Conservation (phyloP, 35 echinoderm and acorn worm genomes). For the Amphiura filiformis region DNA sequence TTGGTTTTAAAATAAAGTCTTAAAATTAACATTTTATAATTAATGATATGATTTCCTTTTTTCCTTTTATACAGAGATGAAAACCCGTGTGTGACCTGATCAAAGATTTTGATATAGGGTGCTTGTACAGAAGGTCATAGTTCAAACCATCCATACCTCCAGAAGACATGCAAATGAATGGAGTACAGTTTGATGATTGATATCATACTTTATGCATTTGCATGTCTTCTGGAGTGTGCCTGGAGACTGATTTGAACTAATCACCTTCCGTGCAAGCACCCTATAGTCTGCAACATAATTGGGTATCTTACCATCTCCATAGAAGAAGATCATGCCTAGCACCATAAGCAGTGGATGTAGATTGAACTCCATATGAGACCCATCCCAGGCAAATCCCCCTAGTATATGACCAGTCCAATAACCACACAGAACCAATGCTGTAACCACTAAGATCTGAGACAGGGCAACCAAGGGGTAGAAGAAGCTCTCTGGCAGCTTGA, state of each 20-base stretch:
- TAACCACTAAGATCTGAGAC: conserved; percentile 66
- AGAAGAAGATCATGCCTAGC: conserved; percentile 74
- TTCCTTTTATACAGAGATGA: no score
- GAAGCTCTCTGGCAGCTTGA: conserved; percentile 13
- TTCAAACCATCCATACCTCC: neutral
- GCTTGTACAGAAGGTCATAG: neutral
- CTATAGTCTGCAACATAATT: neutral
- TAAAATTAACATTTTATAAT: no score
- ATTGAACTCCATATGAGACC: conserved; percentile 53
- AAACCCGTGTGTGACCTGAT: no score
- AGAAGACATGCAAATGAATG: neutral
- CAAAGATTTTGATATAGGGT: neutral
- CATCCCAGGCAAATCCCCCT: conserved; percentile 81
- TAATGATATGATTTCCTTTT: no score
- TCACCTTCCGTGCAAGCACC: no score
- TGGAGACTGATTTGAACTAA: neutral
- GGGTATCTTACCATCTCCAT: conserved; percentile 76
- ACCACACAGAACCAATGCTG: conserved; percentile 61
- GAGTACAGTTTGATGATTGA: neutral
- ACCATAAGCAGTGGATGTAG: conserved; percentile 89
- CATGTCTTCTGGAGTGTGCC: neutral
- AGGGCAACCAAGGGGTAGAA: conserved; percentile 69
- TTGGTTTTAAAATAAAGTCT: no score
- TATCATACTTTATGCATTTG: neutral
- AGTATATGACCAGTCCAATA: conserved; percentile 89